Conservation (phyloP, 2,797 vertebrate genomes). For the Benthosema pterotum region DNA sequence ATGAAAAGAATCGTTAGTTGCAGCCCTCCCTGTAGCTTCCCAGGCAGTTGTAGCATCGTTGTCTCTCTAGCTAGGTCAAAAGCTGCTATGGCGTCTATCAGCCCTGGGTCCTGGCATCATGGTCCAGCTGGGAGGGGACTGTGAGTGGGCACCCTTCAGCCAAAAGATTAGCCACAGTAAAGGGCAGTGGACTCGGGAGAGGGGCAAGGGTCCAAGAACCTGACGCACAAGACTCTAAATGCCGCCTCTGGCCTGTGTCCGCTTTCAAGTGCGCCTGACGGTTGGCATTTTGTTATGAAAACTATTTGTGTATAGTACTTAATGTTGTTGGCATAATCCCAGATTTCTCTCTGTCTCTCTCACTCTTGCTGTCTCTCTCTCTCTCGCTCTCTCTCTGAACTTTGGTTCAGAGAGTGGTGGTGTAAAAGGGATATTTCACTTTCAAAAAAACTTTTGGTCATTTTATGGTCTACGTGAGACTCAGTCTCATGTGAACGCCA, state of each 20-base stretch:
- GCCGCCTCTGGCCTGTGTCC: constrained; percentile 64
- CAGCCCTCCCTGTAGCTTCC: too few relatives aligned
- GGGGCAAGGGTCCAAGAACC: constrained; percentile 49
- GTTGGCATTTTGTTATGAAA: constrained; percentile 61
- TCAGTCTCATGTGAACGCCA: too few relatives aligned
- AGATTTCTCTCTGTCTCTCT: constrained; percentile 7
- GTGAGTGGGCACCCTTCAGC: constrained; percentile 24
- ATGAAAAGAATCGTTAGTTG: too few relatives aligned
- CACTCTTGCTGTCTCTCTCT: constrained; percentile 1
- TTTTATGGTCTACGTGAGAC: too few relatives aligned
- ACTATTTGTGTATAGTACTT: constrained; percentile 44
- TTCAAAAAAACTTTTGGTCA: too few relatives aligned
- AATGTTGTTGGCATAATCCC: constrained; percentile 39
- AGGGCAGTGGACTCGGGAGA: constrained; percentile 49
- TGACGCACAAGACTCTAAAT: constrained; percentile 57
- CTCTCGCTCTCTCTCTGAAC: too few relatives aligned
- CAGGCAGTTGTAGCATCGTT: too few relatives aligned
- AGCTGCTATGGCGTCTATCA: background rate
- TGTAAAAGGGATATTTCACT: too few relatives aligned
- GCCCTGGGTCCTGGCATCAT: constrained; percentile 22
- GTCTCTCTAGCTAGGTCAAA: too few relatives aligned
- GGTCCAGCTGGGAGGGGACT: constrained; percentile 13
- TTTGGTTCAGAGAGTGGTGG: too few relatives aligned
- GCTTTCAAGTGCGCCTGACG: constrained; percentile 57
- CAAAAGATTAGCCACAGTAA: constrained; percentile 47